These are phyloP conservation scores for Zosterops japonicus DNA, from an alignment of 2,113 vertebrate species.

Conservation along the genomic window DNA sequence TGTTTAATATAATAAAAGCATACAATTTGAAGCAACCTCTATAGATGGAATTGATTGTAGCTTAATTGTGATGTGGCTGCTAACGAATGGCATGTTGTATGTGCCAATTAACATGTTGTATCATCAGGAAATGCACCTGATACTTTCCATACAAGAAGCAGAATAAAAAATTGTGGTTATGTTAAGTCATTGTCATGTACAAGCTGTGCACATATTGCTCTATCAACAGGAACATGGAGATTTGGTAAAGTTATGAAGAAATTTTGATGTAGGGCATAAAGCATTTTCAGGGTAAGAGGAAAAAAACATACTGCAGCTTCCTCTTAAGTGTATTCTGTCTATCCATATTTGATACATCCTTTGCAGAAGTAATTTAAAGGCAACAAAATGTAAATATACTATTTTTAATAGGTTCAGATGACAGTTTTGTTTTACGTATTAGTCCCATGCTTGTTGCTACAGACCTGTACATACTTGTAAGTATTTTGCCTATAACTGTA, in stretches of 20 bases:
- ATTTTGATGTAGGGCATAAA: not conserved
- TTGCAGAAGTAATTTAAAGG: slow-evolving; percentile 34
- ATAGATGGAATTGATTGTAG: not conserved
- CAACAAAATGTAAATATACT: slow-evolving; percentile 12
- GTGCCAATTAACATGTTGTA: not conserved
- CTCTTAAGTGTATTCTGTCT: not conserved
- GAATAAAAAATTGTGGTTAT: not conserved
- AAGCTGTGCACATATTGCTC: not conserved
- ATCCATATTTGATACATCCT: not conserved
- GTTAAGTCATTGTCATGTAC: not conserved
- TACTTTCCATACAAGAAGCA: not conserved
- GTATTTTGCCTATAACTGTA: slow-evolving; percentile 40
- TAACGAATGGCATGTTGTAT: not conserved
- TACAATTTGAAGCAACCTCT: not conserved
- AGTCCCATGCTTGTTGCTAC: slow-evolving; percentile 50
- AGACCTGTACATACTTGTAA: slow-evolving; percentile 35
- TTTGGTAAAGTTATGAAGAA: not conserved
- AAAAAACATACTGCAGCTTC: not conserved
- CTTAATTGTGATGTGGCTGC: not conserved
- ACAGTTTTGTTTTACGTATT: slow-evolving; percentile 47
- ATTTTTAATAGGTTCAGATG: slow-evolving; percentile 25
- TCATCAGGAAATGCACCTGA: not conserved
- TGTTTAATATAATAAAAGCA: not conserved
- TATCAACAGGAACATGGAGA: not conserved
- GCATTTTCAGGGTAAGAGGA: not conserved